A percentile compares a stretch with the other conserved stretches of the same genome.
These are phyloP conservation scores for Tetropium fuscum DNA, from an alignment of 2,888 invertebrate species.

Conservation along the genomic window DNA sequence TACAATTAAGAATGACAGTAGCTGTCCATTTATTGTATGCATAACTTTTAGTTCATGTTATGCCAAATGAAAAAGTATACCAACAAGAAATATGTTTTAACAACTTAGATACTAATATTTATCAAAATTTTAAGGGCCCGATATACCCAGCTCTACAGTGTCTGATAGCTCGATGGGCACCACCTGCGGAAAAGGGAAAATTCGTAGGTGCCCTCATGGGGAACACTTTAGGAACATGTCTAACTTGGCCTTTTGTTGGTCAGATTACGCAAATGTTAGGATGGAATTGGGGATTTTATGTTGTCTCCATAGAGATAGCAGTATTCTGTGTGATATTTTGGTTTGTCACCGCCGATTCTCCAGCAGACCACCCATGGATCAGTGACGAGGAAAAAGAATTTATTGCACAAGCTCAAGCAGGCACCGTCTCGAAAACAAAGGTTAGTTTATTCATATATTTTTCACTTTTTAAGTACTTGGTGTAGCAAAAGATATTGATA, in stretches of 20 bases:
- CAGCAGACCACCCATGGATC: conserved; percentile 73
- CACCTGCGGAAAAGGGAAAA: conserved; percentile 80
- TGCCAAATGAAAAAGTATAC: no score
- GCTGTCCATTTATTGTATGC: no score
- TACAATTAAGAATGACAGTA: no score
- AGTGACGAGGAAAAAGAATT: conserved; percentile 72
- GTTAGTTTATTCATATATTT: conserved; percentile 30
- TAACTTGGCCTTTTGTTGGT: conserved; percentile 78
- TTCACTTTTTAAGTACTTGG: background rate
- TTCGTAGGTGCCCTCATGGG: conserved; percentile 80
- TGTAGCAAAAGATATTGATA: no score
- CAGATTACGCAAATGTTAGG: conserved; percentile 72
- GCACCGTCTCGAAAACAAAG: conserved; percentile 48
- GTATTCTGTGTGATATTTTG: conserved; percentile 73
- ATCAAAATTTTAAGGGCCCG: conserved; percentile 66
- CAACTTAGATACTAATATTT: no score
- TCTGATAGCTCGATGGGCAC: conserved; percentile 79
- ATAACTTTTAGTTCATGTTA: no score
- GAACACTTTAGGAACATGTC: conserved; percentile 78
- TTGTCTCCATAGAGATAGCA: conserved; percentile 70
- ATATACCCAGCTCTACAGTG: conserved; percentile 75
- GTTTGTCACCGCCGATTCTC: conserved; percentile 74
- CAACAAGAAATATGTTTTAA: no score
- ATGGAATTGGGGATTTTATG: conserved; percentile 78
- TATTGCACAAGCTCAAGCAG: conserved; percentile 63